Evolutionary conservation across 2,888 invertebrate genomes (phyloP).

Genomic region (Heliconius ethilla): DNA sequence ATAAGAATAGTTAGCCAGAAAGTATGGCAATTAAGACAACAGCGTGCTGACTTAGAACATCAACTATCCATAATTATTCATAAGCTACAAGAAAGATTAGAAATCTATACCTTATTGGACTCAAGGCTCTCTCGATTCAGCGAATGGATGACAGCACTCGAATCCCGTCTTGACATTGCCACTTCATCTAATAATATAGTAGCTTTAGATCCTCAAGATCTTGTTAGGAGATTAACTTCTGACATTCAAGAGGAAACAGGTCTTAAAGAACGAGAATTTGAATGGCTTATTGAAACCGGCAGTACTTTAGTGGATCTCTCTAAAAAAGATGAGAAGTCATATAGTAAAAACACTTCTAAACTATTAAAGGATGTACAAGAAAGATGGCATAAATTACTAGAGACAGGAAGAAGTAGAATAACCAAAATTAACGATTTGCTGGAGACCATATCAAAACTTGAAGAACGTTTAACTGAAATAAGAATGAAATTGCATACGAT

Average conservation of each 20-base stretch:
- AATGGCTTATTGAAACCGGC: constrained; percentile 88
- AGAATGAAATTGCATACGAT: constrained; percentile 87
- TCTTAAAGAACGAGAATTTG: constrained; percentile 88
- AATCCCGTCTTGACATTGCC: constrained; percentile 84
- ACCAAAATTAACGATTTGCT: constrained; percentile 88
- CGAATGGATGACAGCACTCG: constrained; percentile 87
- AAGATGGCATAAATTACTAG: constrained; percentile 86
- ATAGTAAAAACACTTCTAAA: constrained; percentile 80
- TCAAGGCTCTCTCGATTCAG: constrained; percentile 84
- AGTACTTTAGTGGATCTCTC: constrained; percentile 84
- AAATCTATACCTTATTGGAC: constrained; percentile 87
- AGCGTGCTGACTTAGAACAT: constrained; percentile 90
- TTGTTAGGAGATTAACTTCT: constrained; percentile 86
- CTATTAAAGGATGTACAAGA: constrained; percentile 83
- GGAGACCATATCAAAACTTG: constrained; percentile 86
- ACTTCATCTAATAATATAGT: constrained; percentile 75
- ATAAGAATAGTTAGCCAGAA: constrained; percentile 90
- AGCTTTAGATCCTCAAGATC: constrained; percentile 86
- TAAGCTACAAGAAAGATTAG: constrained; percentile 87
- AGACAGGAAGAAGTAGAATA: constrained; percentile 84
- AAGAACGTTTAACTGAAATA: constrained; percentile 87
- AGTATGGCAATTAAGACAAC: constrained; percentile 89
- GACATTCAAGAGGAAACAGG: constrained; percentile 89
- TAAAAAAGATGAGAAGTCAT: constrained; percentile 83
- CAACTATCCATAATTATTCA: constrained; percentile 87